Percentiles rank a stretch among this genome's conserved stretches.
Conservation (phyloP, 53 echinoderm and acorn worm species). For the Paracentrotus lividus region DNA sequence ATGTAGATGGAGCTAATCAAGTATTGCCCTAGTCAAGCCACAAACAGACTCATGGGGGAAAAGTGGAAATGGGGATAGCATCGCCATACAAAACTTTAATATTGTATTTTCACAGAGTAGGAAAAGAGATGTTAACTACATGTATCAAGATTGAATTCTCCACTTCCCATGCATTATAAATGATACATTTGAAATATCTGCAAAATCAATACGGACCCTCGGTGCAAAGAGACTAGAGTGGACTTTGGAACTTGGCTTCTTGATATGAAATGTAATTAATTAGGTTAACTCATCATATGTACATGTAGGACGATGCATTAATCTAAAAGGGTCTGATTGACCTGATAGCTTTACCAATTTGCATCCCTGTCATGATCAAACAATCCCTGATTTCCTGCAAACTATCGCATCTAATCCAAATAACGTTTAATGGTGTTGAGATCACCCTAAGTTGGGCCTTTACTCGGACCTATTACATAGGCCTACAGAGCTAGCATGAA, state of each 20-base stretch:
- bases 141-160: neutral
- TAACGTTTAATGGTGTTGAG: neutral
- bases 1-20: neutral
- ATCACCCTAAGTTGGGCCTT: too few species aligned
- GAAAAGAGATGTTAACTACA: neutral
- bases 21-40: neutral
- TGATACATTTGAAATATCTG: too few species aligned
- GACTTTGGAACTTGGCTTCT: too few species aligned
- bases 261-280: too few species aligned
- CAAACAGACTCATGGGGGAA: too few species aligned
- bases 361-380: neutral
- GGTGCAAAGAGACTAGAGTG: too few species aligned
- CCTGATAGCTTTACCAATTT: neutral
- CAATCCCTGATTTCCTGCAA: conserved; percentile 1
- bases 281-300: neutral
- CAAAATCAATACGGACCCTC: too few species aligned
- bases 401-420: neutral
- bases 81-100: neutral
- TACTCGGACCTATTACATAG: too few species aligned
- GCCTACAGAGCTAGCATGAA: too few species aligned
- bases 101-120: too few species aligned
- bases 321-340: neutral
- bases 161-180: too few species aligned
- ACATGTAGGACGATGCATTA: neutral
- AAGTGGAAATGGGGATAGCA: too few species aligned